Evolutionary conservation across 64 coral and sea anemone species (phyloP).

Genomic region (Trachythela sp.): DNA sequence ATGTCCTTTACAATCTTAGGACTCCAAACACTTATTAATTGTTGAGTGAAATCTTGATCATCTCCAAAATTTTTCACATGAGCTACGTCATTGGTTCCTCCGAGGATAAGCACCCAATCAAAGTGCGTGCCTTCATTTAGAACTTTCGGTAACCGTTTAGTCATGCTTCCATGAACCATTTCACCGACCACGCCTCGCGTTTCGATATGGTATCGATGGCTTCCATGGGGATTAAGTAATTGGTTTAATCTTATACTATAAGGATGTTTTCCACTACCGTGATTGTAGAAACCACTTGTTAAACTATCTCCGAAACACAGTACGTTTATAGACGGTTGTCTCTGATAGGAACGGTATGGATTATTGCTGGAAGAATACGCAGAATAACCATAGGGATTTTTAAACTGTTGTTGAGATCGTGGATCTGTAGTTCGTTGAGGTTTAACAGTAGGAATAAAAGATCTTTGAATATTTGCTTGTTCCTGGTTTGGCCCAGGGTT

Average conservation of each 20-base stretch:
- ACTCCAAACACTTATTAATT: slow-evolving; percentile 77
- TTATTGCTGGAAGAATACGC: background rate
- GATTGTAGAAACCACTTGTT: slow-evolving; percentile 72
- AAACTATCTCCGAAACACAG: slow-evolving; percentile 95
- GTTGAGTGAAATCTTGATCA: slow-evolving; percentile 90
- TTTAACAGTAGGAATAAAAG: background rate
- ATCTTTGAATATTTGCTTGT: background rate
- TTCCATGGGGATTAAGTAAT: slow-evolving; percentile 56
- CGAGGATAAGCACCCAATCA: slow-evolving; percentile 94
- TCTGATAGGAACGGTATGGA: background rate
- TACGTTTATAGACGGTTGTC: slow-evolving; percentile 28
- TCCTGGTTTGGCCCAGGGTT: background rate
- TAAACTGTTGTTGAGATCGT: background rate
- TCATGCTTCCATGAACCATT: slow-evolving; percentile 96
- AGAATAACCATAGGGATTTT: background rate
- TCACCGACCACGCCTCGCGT: slow-evolving; percentile 73
- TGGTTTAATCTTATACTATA: slow-evolving; percentile 70
- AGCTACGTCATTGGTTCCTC: slow-evolving; percentile 96
- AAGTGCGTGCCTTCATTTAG: slow-evolving; percentile 76
- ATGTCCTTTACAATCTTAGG: slow-evolving; percentile 86
- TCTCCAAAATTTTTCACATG: slow-evolving; percentile 99
- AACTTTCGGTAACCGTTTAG: slow-evolving; percentile 72
- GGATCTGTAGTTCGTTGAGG: background rate
- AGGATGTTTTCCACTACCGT: slow-evolving; percentile 60
- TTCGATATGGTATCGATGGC: slow-evolving; percentile 54